Base-by-base conservation (phyloP, 1,140 invertebrate genomes). In the Pseudomyrmex pallidus region DNA sequence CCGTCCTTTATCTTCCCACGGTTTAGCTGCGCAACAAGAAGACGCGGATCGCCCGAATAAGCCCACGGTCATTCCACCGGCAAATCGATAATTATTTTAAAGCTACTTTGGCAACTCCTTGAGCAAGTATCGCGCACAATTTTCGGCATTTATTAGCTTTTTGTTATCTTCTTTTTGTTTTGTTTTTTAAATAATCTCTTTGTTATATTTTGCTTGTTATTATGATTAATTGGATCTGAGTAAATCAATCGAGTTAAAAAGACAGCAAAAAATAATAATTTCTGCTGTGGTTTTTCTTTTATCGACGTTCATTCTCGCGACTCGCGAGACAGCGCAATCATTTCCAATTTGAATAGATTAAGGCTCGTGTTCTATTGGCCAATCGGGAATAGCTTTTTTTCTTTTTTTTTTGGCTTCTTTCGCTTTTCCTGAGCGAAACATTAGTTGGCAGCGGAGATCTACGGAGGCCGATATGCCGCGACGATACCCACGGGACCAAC, bases 401-500 rank as follows among this genome's bases (percentile, higher is more conserved):
- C n/a, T n/a, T 82, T 64, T 77, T 89, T 87, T 85, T 83, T 82
- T 68, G 61, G 68, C 64, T 61, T 76, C 25, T 83, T 77, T 66
- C 62, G 70, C 84, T 88, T 90, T 89, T 83, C 44, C 82, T 76
- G 85, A 68, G 44, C 70, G n/a, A 77, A 64, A 76, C 86, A 91
- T 90, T 90, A 87, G 84, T 91, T 86, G 74, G 83, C 64, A 56
- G 72, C 82, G 80, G 66, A 90, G 88, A 90, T 90, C 88, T 74
- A 84, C 82, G 73, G 83, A 90, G 85, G 83, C 90, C 91, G 93
- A 94, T 93, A 91, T 80, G 91, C 85, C 87, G 66, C 87, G 87
- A 94, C 89, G 90, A 89, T 83, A 90, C 93, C 91, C 93, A 67
- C 76, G 93, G 91, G 93, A 87, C 90, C 87, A 85, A 92, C 90